Conservation (phyloP, 1,140 invertebrate species). For the Drosophila repletoides region DNA sequence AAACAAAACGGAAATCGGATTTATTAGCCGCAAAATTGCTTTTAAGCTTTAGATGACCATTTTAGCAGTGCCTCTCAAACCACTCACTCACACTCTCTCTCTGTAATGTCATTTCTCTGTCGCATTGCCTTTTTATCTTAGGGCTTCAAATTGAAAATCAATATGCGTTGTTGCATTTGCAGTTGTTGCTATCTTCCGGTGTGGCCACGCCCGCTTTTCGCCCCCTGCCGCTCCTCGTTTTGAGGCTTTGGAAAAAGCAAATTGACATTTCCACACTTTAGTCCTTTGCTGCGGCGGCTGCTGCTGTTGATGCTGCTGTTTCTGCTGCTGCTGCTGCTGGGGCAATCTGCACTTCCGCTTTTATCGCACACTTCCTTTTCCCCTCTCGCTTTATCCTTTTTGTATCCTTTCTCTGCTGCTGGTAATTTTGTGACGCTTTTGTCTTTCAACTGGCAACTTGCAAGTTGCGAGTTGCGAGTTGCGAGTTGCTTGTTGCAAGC, state of each 20-base stretch:
- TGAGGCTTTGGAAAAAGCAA: constrained; percentile 46
- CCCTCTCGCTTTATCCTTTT: background rate
- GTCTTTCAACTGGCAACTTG: constrained; percentile 51
- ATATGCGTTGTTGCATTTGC: constrained; percentile 51
- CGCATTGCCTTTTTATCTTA: constrained; percentile 54
- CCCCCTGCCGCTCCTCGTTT: background rate
- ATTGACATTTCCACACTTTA: constrained; percentile 78
- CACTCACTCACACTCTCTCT: background rate
- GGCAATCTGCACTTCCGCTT: constrained; percentile 72
- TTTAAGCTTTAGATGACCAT: constrained; percentile 57
- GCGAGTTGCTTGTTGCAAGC: too few species aligned
- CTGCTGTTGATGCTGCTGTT: constrained; percentile 17
- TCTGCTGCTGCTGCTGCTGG: constrained; percentile 46
- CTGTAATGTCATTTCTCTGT: constrained; percentile 50
- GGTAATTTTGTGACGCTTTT: constrained; percentile 55
- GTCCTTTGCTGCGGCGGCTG: constrained; percentile 27
- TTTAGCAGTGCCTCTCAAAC: constrained; percentile 59
- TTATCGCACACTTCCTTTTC: constrained; percentile 42
- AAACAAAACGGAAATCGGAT: constrained; percentile 81
- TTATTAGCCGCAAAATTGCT: constrained; percentile 82
- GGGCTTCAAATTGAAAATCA: constrained; percentile 71
- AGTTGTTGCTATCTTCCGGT: constrained; percentile 11
- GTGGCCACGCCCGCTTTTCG: background rate
- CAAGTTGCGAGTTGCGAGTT: constrained; percentile 21
- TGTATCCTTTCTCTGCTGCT: constrained; percentile 9